Evolutionary conservation across 2,113 vertebrate species (phyloP).

Genomic region (Hippoglossus stenolepis): DNA sequence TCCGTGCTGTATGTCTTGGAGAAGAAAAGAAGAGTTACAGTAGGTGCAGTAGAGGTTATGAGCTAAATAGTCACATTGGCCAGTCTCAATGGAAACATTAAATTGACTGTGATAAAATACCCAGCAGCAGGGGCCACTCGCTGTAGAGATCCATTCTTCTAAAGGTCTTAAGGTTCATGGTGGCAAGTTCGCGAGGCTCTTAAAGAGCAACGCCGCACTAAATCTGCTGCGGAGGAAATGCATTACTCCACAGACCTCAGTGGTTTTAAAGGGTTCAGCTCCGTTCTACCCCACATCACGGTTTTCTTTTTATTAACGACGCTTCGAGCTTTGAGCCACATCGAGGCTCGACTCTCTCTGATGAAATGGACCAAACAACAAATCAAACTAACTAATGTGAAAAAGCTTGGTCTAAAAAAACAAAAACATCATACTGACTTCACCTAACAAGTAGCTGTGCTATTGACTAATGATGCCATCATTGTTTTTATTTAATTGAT

Average conservation of each 20-base stretch:
- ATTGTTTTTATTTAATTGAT: not conserved
- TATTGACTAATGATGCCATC: not conserved
- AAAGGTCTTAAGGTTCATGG: conserved; percentile 45
- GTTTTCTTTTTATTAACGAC: conserved; percentile 11
- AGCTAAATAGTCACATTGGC: conserved; percentile 33
- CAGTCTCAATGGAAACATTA: conserved; percentile 34
- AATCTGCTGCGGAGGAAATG: conserved; percentile 31
- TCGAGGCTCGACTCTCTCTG: not conserved
- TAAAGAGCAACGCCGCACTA: conserved; percentile 34
- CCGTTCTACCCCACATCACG: not conserved
- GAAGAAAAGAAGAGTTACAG: not conserved
- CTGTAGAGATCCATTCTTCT: conserved; percentile 33
- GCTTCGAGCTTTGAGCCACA: not conserved
- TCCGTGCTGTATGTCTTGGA: not conserved
- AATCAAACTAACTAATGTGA: too few relatives aligned
- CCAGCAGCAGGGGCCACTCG: conserved; percentile 27
- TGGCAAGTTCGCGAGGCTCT: conserved; percentile 14
- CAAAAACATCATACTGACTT: too few relatives aligned
- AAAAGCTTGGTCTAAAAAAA: too few relatives aligned
- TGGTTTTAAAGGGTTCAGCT: not conserved
- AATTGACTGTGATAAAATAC: conserved; percentile 48
- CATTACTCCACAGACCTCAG: conserved; percentile 12
- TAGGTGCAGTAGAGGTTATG: conserved; percentile 18
- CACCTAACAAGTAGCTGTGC: not conserved
- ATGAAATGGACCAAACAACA: not conserved